A percentile compares a stretch with the other conserved stretches of the same genome.
These are phyloP conservation scores for Rhagologus leucostigma DNA, from an alignment of 2,113 vertebrate genomes.

Conservation along the genomic window DNA sequence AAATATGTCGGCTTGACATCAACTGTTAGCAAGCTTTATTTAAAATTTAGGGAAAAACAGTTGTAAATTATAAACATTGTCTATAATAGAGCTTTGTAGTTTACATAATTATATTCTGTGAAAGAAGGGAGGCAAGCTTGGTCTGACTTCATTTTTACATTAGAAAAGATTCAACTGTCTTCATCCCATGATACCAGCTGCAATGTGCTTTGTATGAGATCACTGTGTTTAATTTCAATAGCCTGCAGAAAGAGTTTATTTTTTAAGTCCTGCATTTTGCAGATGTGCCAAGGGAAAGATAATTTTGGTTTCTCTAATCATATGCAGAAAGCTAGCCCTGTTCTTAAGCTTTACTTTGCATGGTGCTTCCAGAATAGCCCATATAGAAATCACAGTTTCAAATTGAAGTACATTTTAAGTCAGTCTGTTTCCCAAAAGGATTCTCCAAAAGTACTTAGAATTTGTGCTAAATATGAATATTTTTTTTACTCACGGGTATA, in stretches of 20 bases:
- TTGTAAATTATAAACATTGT: conserved; percentile 75
- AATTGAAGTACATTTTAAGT: neutral
- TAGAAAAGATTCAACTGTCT: conserved; percentile 69
- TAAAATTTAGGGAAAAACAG: conserved; percentile 70
- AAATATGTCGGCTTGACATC: conserved; percentile 69
- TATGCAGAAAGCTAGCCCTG: conserved; percentile 12
- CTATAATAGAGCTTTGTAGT: conserved; percentile 73
- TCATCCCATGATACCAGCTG: conserved; percentile 74
- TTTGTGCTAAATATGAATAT: neutral
- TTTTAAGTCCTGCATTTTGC: conserved; percentile 68
- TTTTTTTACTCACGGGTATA: neutral
- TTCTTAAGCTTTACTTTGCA: conserved; percentile 47
- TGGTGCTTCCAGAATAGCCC: neutral
- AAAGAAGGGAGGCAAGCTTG: conserved; percentile 65
- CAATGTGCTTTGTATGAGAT: conserved; percentile 66
- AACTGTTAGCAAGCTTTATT: conserved; percentile 59
- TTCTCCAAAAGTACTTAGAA: neutral
- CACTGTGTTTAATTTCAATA: conserved; percentile 71
- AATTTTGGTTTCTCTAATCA: conserved; percentile 65
- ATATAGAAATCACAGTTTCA: neutral
- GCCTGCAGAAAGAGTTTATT: conserved; percentile 68
- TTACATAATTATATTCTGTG: conserved; percentile 75
- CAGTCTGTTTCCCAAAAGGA: neutral
- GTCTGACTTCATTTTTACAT: conserved; percentile 73
- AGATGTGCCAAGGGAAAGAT: conserved; percentile 66